Conservation (phyloP, 1,140 invertebrate species). For the Cylas formicarius region DNA sequence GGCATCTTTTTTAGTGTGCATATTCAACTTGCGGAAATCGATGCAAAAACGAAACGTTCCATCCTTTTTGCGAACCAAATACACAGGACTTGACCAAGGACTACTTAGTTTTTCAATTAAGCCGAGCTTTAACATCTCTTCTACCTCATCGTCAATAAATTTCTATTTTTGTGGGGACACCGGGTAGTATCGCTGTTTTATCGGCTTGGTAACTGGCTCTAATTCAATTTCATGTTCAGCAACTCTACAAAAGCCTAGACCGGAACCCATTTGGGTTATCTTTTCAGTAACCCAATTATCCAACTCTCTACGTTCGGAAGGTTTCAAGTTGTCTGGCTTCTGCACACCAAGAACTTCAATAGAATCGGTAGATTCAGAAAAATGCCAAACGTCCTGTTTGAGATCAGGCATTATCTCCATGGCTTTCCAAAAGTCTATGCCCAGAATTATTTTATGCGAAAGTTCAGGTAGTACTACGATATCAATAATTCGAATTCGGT, state of each 20-base stretch:
- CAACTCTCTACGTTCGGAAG: too few relatives aligned
- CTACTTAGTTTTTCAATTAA: slow-evolving; percentile 27
- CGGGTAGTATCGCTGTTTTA: slow-evolving; percentile 30
- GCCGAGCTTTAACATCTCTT: slow-evolving; percentile 23
- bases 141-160: slow-evolving; percentile 23
- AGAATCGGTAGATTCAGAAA: too few relatives aligned
- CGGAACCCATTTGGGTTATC: slow-evolving; percentile 1
- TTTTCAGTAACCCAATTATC: too few relatives aligned
- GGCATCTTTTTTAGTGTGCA: slow-evolving; percentile 22
- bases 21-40: slow-evolving; percentile 18
- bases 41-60: slow-evolving; percentile 20
- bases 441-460: slow-evolving; percentile 15
- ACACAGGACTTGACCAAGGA: slow-evolving; percentile 29
- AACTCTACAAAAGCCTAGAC: slow-evolving; percentile 15
- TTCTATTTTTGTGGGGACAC: slow-evolving; percentile 24
- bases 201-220: slow-evolving; percentile 21
- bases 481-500: slow-evolving; percentile 8
- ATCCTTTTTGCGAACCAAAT: slow-evolving; percentile 31
- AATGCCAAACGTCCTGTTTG: slow-evolving; percentile 15
- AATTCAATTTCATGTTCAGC: slow-evolving; percentile 30
- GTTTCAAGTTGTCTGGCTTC: too few relatives aligned
- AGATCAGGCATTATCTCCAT: slow-evolving; percentile 25
- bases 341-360: too few relatives aligned
- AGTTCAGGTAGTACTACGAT: slow-evolving; percentile 20
- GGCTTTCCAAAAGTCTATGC: slow-evolving; percentile 22